phyloP scores from a whole-genome alignment of 2,797 vertebrate genomes.

The Periophthalmus magnuspinnatus region DNA sequence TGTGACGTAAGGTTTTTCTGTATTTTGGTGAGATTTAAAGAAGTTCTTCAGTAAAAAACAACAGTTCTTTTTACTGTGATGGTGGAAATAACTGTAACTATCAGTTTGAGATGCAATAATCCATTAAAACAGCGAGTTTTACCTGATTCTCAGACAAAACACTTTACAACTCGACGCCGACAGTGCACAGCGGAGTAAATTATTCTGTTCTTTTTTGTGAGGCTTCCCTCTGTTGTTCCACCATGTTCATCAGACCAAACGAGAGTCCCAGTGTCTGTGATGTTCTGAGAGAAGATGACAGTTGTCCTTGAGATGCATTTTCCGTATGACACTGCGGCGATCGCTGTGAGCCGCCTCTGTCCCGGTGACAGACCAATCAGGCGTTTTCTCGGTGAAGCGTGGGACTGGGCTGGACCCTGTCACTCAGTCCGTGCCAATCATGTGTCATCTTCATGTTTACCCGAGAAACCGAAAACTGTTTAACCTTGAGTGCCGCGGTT shows the following conservation, averaged over 20 bases:
- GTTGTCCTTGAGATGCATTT: slow-evolving; percentile 6
- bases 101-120: no score
- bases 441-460: slow-evolving; percentile 46
- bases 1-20: no score
- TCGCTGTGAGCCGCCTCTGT: neutral
- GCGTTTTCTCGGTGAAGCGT: slow-evolving; percentile 6
- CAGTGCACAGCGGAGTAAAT: no score
- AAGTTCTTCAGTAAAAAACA: no score
- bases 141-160: no score
- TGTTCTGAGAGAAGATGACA: slow-evolving; percentile 2
- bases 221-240: neutral
- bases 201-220: neutral
- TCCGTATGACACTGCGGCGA: neutral
- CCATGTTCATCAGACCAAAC: neutral
- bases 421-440: slow-evolving; percentile 8
- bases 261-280: neutral
- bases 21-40: no score
- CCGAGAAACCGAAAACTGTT: slow-evolving; percentile 37
- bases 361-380: slow-evolving; percentile 12
- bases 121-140: no score
- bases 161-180: no score
- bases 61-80: no score
- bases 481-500: slow-evolving; percentile 53
- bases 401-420: neutral
- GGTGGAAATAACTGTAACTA: no score